A percentile compares a stretch with the other conserved stretches of the same genome.
Evolutionary conservation across 1,140 invertebrate species (phyloP).

Genomic region (Drosophila orena): DNA sequence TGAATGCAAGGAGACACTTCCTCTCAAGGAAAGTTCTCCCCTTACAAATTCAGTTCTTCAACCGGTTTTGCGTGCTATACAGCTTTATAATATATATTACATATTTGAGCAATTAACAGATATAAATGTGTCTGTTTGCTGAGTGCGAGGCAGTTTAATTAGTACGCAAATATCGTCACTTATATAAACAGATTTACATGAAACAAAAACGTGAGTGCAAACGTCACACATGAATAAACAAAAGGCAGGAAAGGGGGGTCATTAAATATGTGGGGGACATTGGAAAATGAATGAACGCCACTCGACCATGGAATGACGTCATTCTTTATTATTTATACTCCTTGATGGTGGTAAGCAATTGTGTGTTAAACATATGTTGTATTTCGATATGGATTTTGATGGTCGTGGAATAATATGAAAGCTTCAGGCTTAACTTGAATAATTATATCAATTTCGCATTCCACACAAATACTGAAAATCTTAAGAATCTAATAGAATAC

Average conservation of each 20-base stretch:
- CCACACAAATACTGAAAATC: background rate
- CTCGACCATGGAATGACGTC: constrained; percentile 66
- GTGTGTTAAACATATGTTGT: constrained; percentile 45
- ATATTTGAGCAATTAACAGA: background rate
- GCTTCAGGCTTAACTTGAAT: constrained; percentile 1
- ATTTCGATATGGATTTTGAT: constrained; percentile 22
- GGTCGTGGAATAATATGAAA: background rate
- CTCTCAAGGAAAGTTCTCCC: constrained; percentile 20
- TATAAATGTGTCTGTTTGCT: constrained; percentile 22
- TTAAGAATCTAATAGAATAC: background rate
- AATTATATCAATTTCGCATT: constrained; percentile 12
- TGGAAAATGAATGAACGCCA: constrained; percentile 32
- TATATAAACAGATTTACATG: constrained; percentile 62
- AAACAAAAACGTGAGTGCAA: constrained; percentile 23
- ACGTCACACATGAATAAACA: constrained; percentile 42
- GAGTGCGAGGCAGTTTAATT: constrained; percentile 59
- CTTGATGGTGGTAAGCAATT: constrained; percentile 23
- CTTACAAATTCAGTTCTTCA: constrained; percentile 15
- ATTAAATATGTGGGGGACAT: constrained; percentile 24
- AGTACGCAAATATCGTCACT: constrained; percentile 75
- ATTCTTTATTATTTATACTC: constrained; percentile 27
- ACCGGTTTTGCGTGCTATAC: constrained; percentile 34
- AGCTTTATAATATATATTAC: background rate
- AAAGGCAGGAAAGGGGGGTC: background rate
- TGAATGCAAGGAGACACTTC: constrained; percentile 19